Evolutionary conservation across 2,888 invertebrate genomes (phyloP), one percentile per base, ranked within the genome.

Genomic region (Idaea aversata): DNA sequence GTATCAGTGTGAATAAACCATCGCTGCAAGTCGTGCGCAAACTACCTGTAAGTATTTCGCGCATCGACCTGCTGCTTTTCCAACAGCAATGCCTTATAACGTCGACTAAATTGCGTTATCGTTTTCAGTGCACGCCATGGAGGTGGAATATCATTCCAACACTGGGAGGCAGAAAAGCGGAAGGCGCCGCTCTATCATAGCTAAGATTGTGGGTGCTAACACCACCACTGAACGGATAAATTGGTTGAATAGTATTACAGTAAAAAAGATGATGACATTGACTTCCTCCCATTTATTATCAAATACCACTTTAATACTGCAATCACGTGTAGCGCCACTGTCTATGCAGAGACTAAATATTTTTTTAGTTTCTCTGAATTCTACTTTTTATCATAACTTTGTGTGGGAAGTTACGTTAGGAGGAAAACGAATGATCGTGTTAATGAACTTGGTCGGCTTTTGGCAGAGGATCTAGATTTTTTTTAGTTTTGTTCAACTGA

Each of bases 241-340:
- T 25, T 25, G 25, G 25, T 25, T 25, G 25, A 25, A 10, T 10
- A 47, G 47, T 13, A 10, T 47, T 7, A 47, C 47, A 13, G 47
- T 47, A 10, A 47, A 47, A 47, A 59, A 59, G 25, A 63, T 61
- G 25, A 62, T 61, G 25, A 62, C 65, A 63, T 67, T 59, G 59
- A 67, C 63, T 72, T 69, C 62, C 70, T 34, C 25, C 15, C 47
- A 47, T 47, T 36, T 36, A 36, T 36, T 47, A 47, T 47, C 47
- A 47, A 13, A 4, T 6, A 47, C 47, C 47, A 47, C 47, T 47
- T 47, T 47, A 47, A 47, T 10, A 13, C 0, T 13, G 7, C 47
- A 10, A 10, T 47, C 13, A 47, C 13, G 47, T 47, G 47, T 47
- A 13, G 47, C 47, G 47, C 47, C 47, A 7, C 47, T 13, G 13